Evolutionary conservation across 2,888 invertebrate genomes (phyloP).

Genomic region (Papilio demoleus): DNA sequence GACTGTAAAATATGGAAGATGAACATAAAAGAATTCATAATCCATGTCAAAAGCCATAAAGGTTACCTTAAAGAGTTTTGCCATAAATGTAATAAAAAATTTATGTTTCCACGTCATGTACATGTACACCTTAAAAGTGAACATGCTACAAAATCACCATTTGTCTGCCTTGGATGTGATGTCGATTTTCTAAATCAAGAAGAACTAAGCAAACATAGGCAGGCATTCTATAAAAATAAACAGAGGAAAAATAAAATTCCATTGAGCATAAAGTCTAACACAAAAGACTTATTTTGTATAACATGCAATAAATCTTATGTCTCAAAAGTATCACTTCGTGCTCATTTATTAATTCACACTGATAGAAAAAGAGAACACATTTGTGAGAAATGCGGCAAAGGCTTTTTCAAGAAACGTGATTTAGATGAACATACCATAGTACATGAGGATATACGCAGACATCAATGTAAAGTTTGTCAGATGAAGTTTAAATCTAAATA

Average conservation of each 20-base stretch:
- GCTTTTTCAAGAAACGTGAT: slow-evolving; percentile 59
- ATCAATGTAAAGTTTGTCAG: slow-evolving; percentile 69
- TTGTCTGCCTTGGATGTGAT: slow-evolving; percentile 65
- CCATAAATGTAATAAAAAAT: slow-evolving; percentile 59
- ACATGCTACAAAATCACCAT: slow-evolving; percentile 49
- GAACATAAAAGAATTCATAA: slow-evolving; percentile 58
- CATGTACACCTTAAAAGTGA: slow-evolving; percentile 52
- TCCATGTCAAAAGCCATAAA: slow-evolving; percentile 85
- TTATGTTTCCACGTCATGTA: slow-evolving; percentile 49
- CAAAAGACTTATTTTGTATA: slow-evolving; percentile 56
- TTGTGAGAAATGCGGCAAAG: slow-evolving; percentile 69
- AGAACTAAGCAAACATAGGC: slow-evolving; percentile 56
- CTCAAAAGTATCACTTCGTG: slow-evolving; percentile 55
- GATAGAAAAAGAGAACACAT: slow-evolving; percentile 65
- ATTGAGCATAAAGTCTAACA: slow-evolving; percentile 43
- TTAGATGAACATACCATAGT: slow-evolving; percentile 58
- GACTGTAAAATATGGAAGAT: slow-evolving; percentile 79
- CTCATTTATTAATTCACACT: slow-evolving; percentile 84
- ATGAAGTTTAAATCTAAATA: slow-evolving; percentile 55
- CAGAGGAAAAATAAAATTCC: slow-evolving; percentile 48
- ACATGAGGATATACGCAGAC: slow-evolving; percentile 63
- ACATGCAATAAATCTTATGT: slow-evolving; percentile 65
- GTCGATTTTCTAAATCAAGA: slow-evolving; percentile 53
- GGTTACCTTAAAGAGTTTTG: slow-evolving; percentile 80
- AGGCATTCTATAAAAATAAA: slow-evolving; percentile 54